Base-by-base conservation (phyloP, 1,140 invertebrate species). In the Tyrophagus putrescentiae region DNA sequence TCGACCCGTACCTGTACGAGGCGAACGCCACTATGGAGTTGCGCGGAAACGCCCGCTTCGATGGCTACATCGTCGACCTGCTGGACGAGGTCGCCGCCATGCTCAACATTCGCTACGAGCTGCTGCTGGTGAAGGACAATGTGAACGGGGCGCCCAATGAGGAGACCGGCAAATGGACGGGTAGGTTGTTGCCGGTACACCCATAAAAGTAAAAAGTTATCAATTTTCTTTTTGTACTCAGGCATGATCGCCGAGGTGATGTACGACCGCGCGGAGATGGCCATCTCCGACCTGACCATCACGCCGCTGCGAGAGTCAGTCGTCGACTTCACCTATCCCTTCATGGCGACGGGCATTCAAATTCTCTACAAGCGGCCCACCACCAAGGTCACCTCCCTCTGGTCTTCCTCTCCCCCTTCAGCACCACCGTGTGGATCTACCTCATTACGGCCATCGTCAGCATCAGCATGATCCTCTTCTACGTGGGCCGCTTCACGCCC, bases 191-290 rank as follows among this genome's bases (percentile, higher is more conserved):
- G 85, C 88, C 71, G 73, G 87, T 1, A 48, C 58, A 27, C 16
- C 61, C 29, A 60, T 62, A 4, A 27, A 32, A 13, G 39, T 42
- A n/a, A 13, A 13, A 50, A 1, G 13, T 13, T 54, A 1, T 0
- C 18, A 16, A 13, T 21, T 21, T 39, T 39, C 21, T 68, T 62
- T 66, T 23, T 54, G 64, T 36, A 67, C 68, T n/a, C n/a, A n/a
- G n/a, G n/a, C 64, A 90, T 95, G 82, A 78, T 94, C 18, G 76
- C 80, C 44, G 80, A 85, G 70, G 78, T 94, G 33, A 80, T 87
- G 28, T 77, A 80, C 61, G 79, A 79, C 75, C 83, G 76, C 62
- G 75, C 68, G 9, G 72, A 74, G 62, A 61, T 74, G 32, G 75
- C 71, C 1, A 66, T 75, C 7, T 70, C 68, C 13, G 74, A 70